Base-by-base conservation (phyloP, 2,113 vertebrate genomes). In the Prinia subflava region DNA sequence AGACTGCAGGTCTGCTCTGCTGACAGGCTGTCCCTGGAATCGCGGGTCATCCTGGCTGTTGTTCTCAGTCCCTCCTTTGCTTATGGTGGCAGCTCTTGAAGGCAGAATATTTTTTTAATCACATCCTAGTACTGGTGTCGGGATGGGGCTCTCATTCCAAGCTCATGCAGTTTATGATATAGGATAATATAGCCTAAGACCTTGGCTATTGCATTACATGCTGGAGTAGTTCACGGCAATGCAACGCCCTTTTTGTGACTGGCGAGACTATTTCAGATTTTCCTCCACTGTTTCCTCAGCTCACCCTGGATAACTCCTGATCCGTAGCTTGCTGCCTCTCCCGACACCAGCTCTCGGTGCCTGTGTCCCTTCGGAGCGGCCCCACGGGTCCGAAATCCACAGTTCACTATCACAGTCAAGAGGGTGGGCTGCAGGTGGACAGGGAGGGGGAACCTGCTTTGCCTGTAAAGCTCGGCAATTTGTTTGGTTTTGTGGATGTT, bases 301-400 rank as follows among this genome's bases (percentile, higher is more conserved):
- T 91, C 57, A 52, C 19, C 19, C 23, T 24, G 25, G 13, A 3
- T 22, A 81, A 67, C 27, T 67, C 39, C 42, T 82, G 31, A n/a
- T 37, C n/a, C 42, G 33, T 1, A 42, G 21, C 9, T 42, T 19
- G 35, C 49, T 33, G 27, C 8, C 30, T 53, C 4, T 52, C 65
- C 46, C 20, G 47, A 33, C 27, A 41, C 14, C 23, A 39, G 44
- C 39, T 64, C 30, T 17, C 5, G 6, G 33, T 35, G 59, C 46
- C 2, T 0, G 9, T 2, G 20, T 52, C 50, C 28, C 46, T 35
- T 76, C 2, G 0, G 31, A 35, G 28, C 7, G 6, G 37, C 6
- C 3, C 7, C 28, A 7, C 25, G 13, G 2, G 22, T 10, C 46
- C 57, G 28, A 41, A 49, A 42, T 33, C 1, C 1, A 44, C 2